Evolutionary conservation across 2,797 vertebrate species (phyloP).

Genomic region (Chiloscyllium punctatum): DNA sequence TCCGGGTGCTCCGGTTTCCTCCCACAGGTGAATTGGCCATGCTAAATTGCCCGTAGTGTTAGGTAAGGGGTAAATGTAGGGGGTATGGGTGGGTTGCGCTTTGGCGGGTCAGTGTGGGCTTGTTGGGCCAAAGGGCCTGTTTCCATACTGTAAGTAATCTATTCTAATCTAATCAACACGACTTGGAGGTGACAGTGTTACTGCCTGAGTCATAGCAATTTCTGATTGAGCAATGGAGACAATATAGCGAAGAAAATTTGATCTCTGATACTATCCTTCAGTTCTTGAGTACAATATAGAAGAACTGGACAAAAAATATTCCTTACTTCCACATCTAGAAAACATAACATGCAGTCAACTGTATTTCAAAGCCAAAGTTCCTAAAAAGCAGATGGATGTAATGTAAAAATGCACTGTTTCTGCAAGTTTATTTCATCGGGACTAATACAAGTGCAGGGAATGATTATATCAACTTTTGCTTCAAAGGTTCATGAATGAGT

Average conservation of each 20-base stretch:
- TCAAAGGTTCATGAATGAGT: not conserved
- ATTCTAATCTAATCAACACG: too few relatives aligned
- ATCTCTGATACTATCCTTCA: not conserved
- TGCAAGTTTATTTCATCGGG: not conserved
- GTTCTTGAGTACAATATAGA: not conserved
- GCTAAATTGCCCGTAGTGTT: too few relatives aligned
- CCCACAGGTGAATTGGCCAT: too few relatives aligned
- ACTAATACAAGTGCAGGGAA: not conserved
- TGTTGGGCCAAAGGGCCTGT: too few relatives aligned
- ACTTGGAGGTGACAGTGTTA: too few relatives aligned
- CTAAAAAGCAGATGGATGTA: not conserved
- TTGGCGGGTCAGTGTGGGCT: too few relatives aligned
- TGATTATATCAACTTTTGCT: not conserved
- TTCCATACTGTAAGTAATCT: too few relatives aligned
- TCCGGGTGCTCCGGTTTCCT: too few relatives aligned
- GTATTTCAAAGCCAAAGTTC: not conserved
- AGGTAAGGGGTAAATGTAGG: too few relatives aligned
- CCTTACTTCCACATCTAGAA: not conserved
- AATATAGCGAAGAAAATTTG: not conserved
- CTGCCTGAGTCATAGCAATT: not conserved
- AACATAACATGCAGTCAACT: not conserved
- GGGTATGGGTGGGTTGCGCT: too few relatives aligned
- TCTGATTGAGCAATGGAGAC: not conserved
- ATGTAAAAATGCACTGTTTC: not conserved
- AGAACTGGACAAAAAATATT: too few relatives aligned